Evolutionary conservation across 2,797 vertebrate genomes (phyloP).

Genomic region (Arctocebus calabarensis): DNA sequence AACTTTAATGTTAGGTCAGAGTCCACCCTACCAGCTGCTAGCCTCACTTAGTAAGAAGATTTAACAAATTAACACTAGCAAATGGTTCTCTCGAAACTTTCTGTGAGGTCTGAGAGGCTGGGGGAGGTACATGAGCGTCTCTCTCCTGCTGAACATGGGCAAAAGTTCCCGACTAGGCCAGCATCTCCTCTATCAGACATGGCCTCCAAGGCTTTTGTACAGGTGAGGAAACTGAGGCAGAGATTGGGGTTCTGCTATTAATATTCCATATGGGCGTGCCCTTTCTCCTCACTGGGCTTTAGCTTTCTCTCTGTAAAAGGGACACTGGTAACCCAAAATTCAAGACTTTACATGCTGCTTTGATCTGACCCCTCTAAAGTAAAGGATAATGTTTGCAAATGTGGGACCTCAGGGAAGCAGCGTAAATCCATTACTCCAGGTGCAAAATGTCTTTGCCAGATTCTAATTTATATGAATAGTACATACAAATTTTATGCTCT

Average conservation of each 20-base stretch:
- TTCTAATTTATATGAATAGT: not conserved
- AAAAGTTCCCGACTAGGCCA: not conserved
- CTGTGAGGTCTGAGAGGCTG: slow-evolving; percentile 70
- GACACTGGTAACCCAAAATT: not conserved
- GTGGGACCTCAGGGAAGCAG: not conserved
- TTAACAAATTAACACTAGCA: slow-evolving; percentile 85
- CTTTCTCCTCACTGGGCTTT: not conserved
- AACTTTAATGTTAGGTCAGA: slow-evolving; percentile 75
- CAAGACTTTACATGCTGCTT: not conserved
- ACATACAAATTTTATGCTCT: not conserved
- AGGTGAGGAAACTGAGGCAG: not conserved
- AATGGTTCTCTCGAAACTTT: slow-evolving; percentile 79
- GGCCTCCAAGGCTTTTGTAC: not conserved
- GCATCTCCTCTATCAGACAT: not conserved
- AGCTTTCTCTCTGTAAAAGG: not conserved
- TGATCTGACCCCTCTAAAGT: not conserved
- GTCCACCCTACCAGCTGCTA: slow-evolving; percentile 70
- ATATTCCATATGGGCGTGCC: not conserved
- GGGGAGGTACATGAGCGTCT: not conserved
- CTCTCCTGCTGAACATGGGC: not conserved
- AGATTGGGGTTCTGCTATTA: not conserved
- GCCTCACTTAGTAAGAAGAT: slow-evolving; percentile 75
- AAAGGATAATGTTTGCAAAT: not conserved
- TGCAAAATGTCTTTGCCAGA: not conserved
- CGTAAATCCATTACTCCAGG: not conserved